A percentile compares a stretch with the other conserved stretches of the same genome.
Evolutionary conservation across 2,113 vertebrate species (phyloP).

Genomic region (Corynorhinus townsendii): DNA sequence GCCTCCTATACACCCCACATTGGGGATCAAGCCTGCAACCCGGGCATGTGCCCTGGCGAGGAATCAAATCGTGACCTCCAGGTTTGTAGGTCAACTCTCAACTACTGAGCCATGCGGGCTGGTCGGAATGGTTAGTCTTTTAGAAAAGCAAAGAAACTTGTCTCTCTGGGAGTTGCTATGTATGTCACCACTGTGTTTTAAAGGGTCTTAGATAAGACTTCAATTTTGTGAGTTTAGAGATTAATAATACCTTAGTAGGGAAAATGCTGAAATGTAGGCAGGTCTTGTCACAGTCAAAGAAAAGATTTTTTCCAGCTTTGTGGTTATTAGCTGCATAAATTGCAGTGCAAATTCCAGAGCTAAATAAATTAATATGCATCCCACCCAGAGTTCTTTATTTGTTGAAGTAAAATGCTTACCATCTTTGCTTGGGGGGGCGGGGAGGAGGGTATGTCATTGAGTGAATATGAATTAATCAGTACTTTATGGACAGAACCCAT

Average conservation of each 20-base stretch:
- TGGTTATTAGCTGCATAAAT: constrained; percentile 29
- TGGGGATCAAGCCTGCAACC: too few relatives aligned
- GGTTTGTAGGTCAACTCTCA: too few relatives aligned
- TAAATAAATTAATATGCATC: constrained; percentile 69
- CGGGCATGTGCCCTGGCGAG: too few relatives aligned
- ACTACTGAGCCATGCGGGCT: too few relatives aligned
- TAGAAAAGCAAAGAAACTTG: constrained; percentile 42
- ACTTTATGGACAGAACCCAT: constrained; percentile 76
- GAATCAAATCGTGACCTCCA: too few relatives aligned
- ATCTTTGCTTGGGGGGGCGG: constrained; percentile 70
- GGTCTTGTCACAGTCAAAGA: constrained; percentile 34
- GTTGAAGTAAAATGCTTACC: constrained; percentile 76
- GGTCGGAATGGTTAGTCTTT: not conserved
- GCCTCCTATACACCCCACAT: too few relatives aligned
- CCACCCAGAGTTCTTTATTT: constrained; percentile 75
- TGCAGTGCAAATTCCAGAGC: constrained; percentile 46
- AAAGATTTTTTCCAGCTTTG: constrained; percentile 52
- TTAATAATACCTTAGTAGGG: constrained; percentile 63
- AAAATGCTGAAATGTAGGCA: constrained; percentile 56
- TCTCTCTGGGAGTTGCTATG: constrained; percentile 28
- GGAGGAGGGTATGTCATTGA: constrained; percentile 61
- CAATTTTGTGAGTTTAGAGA: constrained; percentile 61
- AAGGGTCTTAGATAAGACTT: constrained; percentile 60
- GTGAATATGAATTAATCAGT: constrained; percentile 78
- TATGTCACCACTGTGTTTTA: constrained; percentile 11